Base-by-base conservation (phyloP, 1,140 invertebrate species). In the Nasonia longicornis region DNA sequence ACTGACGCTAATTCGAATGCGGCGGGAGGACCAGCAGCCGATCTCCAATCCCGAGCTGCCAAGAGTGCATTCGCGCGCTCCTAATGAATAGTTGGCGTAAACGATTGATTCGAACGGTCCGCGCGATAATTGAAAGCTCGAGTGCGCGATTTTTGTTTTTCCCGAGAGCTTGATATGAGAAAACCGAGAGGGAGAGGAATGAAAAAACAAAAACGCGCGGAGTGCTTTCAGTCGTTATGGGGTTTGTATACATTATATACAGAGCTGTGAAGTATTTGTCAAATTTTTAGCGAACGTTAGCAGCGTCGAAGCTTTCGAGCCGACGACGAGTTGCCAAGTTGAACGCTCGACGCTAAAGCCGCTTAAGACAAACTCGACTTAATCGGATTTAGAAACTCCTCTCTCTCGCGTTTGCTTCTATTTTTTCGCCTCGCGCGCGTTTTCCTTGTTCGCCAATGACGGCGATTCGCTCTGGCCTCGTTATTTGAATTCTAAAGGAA, bases 121-220 rank as follows among this genome's bases (percentile, higher is more conserved):
- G 83, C 83, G 83, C 83, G 84, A 84, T 87, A 86, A 87, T 87
- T 86, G 84, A 86, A 86, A 79, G n/a, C 45, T 67, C 64, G 1
- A 22, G 1, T 26, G 11, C 22, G 64, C 20, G 22, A 67, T 6
- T 58, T 58, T 58, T 58, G 0, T 58, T 14, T 3, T n/a, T 6
- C 3, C 16, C 4, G 14, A 12, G 14, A 52, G 48, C 48, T 52
- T n/a, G 10, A 48, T 48, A 48, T 14, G 14, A 48, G 63, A 66
- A 26, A 66, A 11, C 26, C 1, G 26, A 26, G 26, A 26, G 26
- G 26, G 1, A 26, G 26, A 26, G 26, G 26, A 26, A 26, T 26
- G 26, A 26, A 26, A 26, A 0, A 26, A 26, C 26, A 29, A 12
- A 67, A 73, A 73, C 26, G 26, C 6, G 10, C 35, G 12, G 20